phyloP scores from a whole-genome alignment of 2,113 vertebrate species.

The Puffinus mauretanicus region DNA sequence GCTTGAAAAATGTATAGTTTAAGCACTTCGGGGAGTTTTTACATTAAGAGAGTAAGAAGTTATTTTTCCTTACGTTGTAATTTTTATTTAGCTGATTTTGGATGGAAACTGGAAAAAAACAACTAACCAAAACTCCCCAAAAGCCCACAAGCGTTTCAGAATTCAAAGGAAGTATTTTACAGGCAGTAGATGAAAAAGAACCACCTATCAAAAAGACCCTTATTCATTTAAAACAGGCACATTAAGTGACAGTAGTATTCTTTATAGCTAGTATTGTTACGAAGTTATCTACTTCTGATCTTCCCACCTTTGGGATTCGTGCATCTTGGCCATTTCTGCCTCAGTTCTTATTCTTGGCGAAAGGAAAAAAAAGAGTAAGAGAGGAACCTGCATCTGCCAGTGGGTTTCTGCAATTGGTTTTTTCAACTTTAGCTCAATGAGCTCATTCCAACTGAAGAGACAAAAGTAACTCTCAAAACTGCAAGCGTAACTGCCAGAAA shows the following conservation, averaged over 20 bases:
- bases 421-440: neutral
- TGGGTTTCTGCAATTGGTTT: neutral
- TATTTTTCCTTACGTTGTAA: neutral
- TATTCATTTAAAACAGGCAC: neutral
- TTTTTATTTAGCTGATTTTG: conserved; percentile 33
- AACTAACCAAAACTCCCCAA: neutral
- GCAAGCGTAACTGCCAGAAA: neutral
- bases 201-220: neutral
- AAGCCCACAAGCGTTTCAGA: neutral
- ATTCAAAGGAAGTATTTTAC: neutral
- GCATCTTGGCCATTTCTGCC: neutral
- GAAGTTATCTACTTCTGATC: neutral
- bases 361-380: neutral
- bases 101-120: neutral
- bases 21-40: neutral
- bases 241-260: neutral
- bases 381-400: neutral
- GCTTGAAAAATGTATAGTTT: neutral
- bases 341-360: neutral
- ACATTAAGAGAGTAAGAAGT: neutral
- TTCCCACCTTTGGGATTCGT: neutral
- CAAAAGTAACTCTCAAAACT: neutral
- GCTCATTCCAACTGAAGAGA: neutral
- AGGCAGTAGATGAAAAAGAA: neutral
- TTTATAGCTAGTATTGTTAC: neutral